Evolutionary conservation across 1,140 invertebrate species (phyloP), one percentile per base, ranked within the genome.

Genomic region (Glossosoma conforme): DNA sequence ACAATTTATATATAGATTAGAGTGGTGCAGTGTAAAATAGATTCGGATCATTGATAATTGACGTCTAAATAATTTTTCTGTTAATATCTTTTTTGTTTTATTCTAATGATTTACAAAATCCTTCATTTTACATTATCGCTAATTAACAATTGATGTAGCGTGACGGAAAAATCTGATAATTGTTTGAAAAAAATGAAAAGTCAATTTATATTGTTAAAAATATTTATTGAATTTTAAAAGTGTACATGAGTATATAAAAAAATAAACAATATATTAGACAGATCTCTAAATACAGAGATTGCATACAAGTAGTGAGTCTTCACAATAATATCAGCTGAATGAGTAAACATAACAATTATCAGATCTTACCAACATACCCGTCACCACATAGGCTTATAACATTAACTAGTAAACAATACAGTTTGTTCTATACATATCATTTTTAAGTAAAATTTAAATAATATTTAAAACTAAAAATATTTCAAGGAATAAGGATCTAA

Each of bases 301-400:
- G n/a, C n/a, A 48, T 37, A 36, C 11, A 15, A 9, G 11, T 38
- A 36, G 8, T 32, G n/a, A 40, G 42, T 49, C 25, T 50, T 21
- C 22, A 43, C 40, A 44, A 44, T 44, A 44, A 45, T 44, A 38
- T 38, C 43, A 40, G 17, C 41, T 32, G n/a, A n/a, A n/a, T n/a
- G n/a, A n/a, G n/a, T 46, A 36, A 49, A 48, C 51, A 19, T 54
- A 58, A 58, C 56, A 58, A 58, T 58, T 58, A 58, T 58, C 56
- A 58, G 56, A 58, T 52, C 56, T 58, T 52, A 52, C 13, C 24
- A n/a, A n/a, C 11, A 24, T 49, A 58, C 56, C 56, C 56, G 41
- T 52, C 43, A 58, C 56, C 56, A 46, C 17, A 30, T n/a, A n/a
- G n/a, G n/a, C n/a, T n/a, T n/a, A n/a, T n/a, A n/a, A n/a, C n/a